Conservation (phyloP, 2,113 vertebrate genomes). For the Eclectus roratus region DNA sequence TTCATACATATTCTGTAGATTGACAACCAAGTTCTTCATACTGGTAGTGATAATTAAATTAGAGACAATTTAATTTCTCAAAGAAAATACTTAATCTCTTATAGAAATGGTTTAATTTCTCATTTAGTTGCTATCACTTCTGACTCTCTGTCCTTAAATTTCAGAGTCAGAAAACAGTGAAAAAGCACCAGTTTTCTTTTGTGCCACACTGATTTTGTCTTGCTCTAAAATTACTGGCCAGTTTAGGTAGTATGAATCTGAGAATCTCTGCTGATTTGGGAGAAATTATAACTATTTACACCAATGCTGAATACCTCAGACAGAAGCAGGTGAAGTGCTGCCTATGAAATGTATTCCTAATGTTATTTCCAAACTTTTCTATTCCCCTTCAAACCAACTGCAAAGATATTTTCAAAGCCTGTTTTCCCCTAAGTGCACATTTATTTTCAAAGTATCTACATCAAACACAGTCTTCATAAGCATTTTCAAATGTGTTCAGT, state of each 20-base stretch:
- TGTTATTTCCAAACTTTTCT: background rate
- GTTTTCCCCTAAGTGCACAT: background rate
- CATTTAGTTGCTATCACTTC: background rate
- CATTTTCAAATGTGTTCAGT: conserved; percentile 40
- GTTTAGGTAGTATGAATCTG: background rate
- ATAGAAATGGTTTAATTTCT: background rate
- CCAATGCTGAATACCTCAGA: background rate
- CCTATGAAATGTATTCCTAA: background rate
- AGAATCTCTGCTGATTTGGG: background rate
- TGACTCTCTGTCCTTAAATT: background rate
- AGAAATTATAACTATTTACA: background rate
- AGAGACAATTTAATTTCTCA: background rate
- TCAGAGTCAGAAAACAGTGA: background rate
- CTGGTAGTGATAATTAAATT: background rate
- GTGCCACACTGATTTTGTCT: background rate
- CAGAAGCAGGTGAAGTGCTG: background rate
- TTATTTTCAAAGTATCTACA: conserved; percentile 39
- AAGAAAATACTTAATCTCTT: background rate
- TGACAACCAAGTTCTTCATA: background rate
- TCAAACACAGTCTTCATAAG: conserved; percentile 21
- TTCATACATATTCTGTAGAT: background rate
- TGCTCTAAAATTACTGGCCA: background rate
- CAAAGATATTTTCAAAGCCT: conserved; percentile 2
- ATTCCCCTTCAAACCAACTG: background rate
- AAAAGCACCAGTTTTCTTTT: background rate